Evolutionary conservation across 2,888 invertebrate species (phyloP).

Genomic region (Drosophila leonis): DNA sequence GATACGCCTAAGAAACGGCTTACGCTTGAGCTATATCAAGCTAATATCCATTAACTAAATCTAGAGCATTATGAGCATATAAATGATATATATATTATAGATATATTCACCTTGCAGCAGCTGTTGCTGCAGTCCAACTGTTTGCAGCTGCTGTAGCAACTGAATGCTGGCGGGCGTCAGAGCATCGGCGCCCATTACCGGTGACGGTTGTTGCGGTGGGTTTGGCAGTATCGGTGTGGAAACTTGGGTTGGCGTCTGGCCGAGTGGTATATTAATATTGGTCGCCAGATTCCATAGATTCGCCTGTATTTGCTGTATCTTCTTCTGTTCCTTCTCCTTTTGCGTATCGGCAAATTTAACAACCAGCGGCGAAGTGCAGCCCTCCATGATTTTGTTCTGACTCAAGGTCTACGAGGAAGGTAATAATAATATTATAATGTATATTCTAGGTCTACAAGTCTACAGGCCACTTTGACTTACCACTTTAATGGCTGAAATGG

Average conservation of each 20-base stretch:
- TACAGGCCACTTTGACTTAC: constrained; percentile 32
- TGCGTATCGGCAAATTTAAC: constrained; percentile 99
- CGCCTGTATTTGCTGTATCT: constrained; percentile 96
- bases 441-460: neutral
- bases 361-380: constrained; percentile 98
- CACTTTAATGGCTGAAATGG: constrained; percentile 98
- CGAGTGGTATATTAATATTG: constrained; percentile 86
- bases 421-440: neutral
- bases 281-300: constrained; percentile 95
- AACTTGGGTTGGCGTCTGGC: constrained; percentile 86
- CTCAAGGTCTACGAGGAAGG: constrained; percentile 89
- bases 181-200: constrained; percentile 86
- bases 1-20: too few species aligned
- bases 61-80: too few species aligned
- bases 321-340: constrained; percentile 99
- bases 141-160: constrained; percentile 89
- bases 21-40: too few species aligned
- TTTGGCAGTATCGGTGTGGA: constrained; percentile 86
- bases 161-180: constrained; percentile 89
- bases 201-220: constrained; percentile 85
- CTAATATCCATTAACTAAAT: too few species aligned
- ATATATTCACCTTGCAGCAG: constrained; percentile 86
- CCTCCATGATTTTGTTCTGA: constrained; percentile 99
- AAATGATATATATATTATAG: too few species aligned
- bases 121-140: constrained; percentile 88